Evolutionary conservation across 2,888 invertebrate genomes (phyloP).

Genomic region (Anaspis maculata): DNA sequence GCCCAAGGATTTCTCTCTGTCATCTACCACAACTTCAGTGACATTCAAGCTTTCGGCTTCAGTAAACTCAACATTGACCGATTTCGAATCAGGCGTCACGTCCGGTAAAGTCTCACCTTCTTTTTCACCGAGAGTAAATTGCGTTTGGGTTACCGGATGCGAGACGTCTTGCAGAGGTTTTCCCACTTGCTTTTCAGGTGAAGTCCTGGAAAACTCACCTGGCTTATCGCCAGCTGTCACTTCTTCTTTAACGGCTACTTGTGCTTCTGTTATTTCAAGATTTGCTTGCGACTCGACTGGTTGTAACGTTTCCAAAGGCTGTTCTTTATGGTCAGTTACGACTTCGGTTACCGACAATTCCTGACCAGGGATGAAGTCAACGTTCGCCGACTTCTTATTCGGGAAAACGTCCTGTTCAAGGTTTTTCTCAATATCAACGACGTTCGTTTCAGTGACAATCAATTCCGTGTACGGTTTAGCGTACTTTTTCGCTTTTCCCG

Average conservation of each 20-base stretch:
- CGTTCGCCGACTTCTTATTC: slow-evolving; percentile 46
- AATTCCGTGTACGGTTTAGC: slow-evolving; percentile 45
- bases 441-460: slow-evolving; percentile 46
- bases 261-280: slow-evolving; percentile 44
- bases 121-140: slow-evolving; percentile 45
- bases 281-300: slow-evolving; percentile 47
- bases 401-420: slow-evolving; percentile 46
- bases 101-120: slow-evolving; percentile 43
- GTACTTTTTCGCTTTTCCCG: slow-evolving; percentile 45
- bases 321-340: slow-evolving; percentile 46
- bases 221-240: slow-evolving; percentile 40
- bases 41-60: slow-evolving; percentile 54
- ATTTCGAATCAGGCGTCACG: slow-evolving; percentile 48
- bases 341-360: slow-evolving; percentile 54
- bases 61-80: slow-evolving; percentile 45
- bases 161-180: slow-evolving; percentile 41
- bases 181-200: slow-evolving; percentile 40
- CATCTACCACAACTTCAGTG: slow-evolving; percentile 46
- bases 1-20: slow-evolving; percentile 46
- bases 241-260: slow-evolving; percentile 47
- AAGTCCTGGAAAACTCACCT: slow-evolving; percentile 40
- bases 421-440: slow-evolving; percentile 48
- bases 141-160: slow-evolving; percentile 42
- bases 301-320: slow-evolving; percentile 38
- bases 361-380: slow-evolving; percentile 50